Evolutionary conservation across 2,113 vertebrate genomes (phyloP).

Genomic region (Brienomyrus brachyistius): DNA sequence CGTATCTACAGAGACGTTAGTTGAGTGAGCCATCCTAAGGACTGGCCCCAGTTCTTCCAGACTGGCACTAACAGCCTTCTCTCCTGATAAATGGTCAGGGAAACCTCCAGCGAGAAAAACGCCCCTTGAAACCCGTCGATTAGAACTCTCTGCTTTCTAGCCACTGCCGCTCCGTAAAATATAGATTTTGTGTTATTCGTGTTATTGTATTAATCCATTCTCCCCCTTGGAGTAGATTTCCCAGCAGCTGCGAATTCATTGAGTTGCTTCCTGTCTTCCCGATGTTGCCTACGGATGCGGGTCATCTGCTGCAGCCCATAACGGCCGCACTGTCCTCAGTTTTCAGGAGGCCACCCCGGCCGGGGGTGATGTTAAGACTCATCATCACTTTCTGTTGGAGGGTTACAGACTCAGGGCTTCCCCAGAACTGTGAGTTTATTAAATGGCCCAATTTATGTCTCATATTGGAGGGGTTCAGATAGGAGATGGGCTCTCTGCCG

Average conservation of each 20-base stretch:
- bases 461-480: neutral
- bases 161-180: neutral
- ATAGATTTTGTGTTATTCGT: neutral
- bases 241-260: neutral
- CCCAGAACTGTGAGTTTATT: neutral
- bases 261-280: neutral
- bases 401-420: neutral
- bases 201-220: neutral
- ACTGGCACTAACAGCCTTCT: neutral
- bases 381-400: neutral
- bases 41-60: neutral
- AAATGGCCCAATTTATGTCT: conserved; percentile 1
- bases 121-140: neutral
- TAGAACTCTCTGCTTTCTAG: neutral
- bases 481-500: neutral
- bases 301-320: neutral
- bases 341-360: neutral
- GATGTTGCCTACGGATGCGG: neutral
- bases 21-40: neutral
- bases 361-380: neutral
- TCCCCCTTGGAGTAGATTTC: neutral
- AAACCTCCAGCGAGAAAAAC: neutral
- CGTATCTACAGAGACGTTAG: neutral
- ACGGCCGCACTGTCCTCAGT: neutral
- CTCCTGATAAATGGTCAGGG: neutral